These are phyloP conservation scores for Artibeus jamaicensis DNA, from an alignment of 2,797 vertebrate species.

Conservation along the genomic window DNA sequence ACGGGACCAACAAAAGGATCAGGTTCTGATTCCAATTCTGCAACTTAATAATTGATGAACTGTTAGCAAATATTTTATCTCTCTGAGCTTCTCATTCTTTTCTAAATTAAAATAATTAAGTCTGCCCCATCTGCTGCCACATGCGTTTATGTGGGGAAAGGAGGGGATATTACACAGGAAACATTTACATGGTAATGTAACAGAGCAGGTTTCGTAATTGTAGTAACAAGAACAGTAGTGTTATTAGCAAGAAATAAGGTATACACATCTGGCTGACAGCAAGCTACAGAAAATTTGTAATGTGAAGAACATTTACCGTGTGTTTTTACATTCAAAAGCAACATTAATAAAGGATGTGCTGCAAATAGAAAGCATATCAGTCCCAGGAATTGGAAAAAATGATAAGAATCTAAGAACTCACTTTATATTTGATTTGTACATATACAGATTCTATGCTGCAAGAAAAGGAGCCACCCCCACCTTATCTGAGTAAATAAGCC, in stretches of 20 bases:
- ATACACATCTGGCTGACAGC: background rate
- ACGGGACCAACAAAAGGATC: background rate
- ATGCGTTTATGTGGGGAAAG: conserved; percentile 21
- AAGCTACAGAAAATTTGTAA: background rate
- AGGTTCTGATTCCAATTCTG: background rate
- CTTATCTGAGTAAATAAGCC: too few relatives aligned
- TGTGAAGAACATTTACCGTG: background rate
- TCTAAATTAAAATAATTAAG: conserved; percentile 44
- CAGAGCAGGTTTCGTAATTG: background rate
- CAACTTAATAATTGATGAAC: background rate
- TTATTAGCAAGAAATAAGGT: background rate
- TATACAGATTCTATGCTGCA: too few relatives aligned
- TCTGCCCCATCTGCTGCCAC: conserved; percentile 33
- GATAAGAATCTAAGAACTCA: too few relatives aligned
- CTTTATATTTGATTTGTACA: too few relatives aligned
- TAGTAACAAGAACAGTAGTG: background rate
- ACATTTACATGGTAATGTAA: background rate
- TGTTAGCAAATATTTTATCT: conserved; percentile 37
- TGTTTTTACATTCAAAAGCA: background rate
- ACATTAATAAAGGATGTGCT: background rate
- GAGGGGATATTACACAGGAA: background rate
- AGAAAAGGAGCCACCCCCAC: too few relatives aligned
- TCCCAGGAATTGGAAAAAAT: background rate
- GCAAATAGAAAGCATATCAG: background rate
- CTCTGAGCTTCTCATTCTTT: conserved; percentile 12